Evolutionary conservation across 2,113 vertebrate genomes (phyloP), one percentile per base, ranked within the genome.

Genomic region (Balaeniceps rex): DNA sequence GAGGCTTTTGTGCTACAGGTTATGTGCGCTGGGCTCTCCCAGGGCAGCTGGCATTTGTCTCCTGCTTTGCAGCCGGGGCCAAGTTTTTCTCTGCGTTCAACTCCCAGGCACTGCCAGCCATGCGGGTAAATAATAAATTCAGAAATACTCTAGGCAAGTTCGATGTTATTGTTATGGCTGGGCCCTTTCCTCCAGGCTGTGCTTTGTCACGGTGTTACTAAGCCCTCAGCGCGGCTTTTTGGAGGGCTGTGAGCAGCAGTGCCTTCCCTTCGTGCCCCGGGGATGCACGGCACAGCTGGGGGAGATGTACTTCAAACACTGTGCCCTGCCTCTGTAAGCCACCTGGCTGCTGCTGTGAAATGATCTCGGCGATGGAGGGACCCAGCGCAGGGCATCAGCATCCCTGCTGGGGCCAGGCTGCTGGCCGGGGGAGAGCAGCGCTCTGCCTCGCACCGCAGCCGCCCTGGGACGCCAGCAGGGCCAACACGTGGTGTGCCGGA

Each of bases 401-500:
- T 42, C 36, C 34, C 68, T 65, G 68, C 51, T 0, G 6, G 22
- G 25, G 34, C 65, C 61, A 75, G 58, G 38, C 58, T 69, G 34
- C 44, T 29, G 75, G 19, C 74, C 4, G 5, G 49, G 63, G 46
- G 19, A 29, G 31, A 82, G 51, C 31, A 47, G 25, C 0, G 10
- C 47, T 63, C 42, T 52, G 47, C 34, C 44, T 42, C 40, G 64
- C 3, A 7, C 58, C 29, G 6, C 2, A 1, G 81, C 42, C 15
- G 47, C 38, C 38, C 40, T 3, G 5, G 36, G 40, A 38, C 4
- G 2, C 46, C 0, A 0, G 11, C 26, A 44, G 29, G 24, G 72
- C n/a, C 2, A 4, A 6, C 1, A 0, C 0, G 0, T 19, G 29
- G 8, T 57, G 25, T 14, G 17, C 18, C 2, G 7, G 18, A 76